Evolutionary conservation across 2,888 invertebrate genomes (phyloP), one percentile per base, ranked within the genome.

Genomic region (Leuctra nigra): DNA sequence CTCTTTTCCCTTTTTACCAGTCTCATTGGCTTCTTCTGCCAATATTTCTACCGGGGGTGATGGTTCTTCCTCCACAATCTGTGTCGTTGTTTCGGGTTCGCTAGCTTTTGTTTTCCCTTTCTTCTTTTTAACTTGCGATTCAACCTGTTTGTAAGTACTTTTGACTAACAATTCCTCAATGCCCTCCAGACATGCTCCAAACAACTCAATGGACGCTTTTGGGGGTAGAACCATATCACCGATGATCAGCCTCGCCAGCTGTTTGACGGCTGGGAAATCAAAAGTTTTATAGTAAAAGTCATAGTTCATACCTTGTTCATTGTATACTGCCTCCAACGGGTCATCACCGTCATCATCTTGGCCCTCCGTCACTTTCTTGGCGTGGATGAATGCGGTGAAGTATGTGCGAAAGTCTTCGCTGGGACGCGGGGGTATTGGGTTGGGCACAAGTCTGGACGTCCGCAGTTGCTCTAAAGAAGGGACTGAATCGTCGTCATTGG

Each of bases 291-390:
- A 82, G 63, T 78, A 79, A 68, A 84, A 72, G 14, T 77, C 75
- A 60, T 80, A 80, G 64, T 79, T 79, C 44, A 81, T 72, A 7
- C 80, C 80, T 63, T 79, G 70, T 6, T 72, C 70, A 2, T 77
- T 73, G 66, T 83, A 84, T 69, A 81, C 82, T 62, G 74, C 70
- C 61, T 81, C 81, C 35, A 83, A 70, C 6, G 77, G 68, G 44
- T 77, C 75, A 1, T 75, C 72, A 64, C 75, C 73, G 4, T 75
- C 73, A 44, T 71, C 70, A 62, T 73, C 70, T 4, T 73, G 69
- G 35, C 69, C 63, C 64, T 76, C 74, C 64, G 73, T 69, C 7
- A 72, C 66, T 36, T 50, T 47, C 23, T 47, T 53, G 14, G 35
- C 47, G n/a, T 41, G 44, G 23, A 84, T 73, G 62, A 78, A 84